Conservation (phyloP, 2,888 invertebrate genomes). For the Melipona beecheii region DNA sequence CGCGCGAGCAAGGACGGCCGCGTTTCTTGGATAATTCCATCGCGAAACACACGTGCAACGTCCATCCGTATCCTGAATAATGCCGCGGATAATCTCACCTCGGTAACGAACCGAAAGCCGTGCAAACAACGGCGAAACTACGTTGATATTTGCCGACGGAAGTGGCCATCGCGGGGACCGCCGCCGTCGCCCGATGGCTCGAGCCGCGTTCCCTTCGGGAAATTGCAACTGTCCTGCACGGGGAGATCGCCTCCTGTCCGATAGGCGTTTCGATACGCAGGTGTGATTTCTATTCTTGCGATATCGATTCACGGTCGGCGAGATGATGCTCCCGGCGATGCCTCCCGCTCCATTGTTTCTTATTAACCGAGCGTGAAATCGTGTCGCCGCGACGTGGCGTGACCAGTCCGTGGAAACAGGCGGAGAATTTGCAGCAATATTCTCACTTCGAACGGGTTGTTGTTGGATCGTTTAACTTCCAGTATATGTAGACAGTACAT, state of each 20-base stretch:
- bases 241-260: neutral
- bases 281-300: slow-evolving; percentile 28
- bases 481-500: neutral
- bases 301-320: slow-evolving; percentile 2
- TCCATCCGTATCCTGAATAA: slow-evolving; percentile 64
- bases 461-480: too few species aligned
- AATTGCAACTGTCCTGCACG: slow-evolving; percentile 49
- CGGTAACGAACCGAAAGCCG: slow-evolving; percentile 54
- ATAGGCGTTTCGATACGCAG: slow-evolving; percentile 25
- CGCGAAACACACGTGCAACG: slow-evolving; percentile 44
- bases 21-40: slow-evolving; percentile 64
- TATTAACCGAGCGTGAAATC: neutral
- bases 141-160: slow-evolving; percentile 46
- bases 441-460: neutral
- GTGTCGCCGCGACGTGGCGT: neutral
- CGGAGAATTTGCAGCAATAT: neutral
- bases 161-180: slow-evolving; percentile 35
- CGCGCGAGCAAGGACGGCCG: slow-evolving; percentile 30
- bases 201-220: slow-evolving; percentile 11
- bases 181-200: slow-evolving; percentile 16
- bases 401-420: neutral
- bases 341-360: neutral
- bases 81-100: slow-evolving; percentile 57
- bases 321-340: neutral
- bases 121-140: slow-evolving; percentile 54